Evolutionary conservation across 2,113 vertebrate genomes (phyloP).

Genomic region (Alligator sinensis): DNA sequence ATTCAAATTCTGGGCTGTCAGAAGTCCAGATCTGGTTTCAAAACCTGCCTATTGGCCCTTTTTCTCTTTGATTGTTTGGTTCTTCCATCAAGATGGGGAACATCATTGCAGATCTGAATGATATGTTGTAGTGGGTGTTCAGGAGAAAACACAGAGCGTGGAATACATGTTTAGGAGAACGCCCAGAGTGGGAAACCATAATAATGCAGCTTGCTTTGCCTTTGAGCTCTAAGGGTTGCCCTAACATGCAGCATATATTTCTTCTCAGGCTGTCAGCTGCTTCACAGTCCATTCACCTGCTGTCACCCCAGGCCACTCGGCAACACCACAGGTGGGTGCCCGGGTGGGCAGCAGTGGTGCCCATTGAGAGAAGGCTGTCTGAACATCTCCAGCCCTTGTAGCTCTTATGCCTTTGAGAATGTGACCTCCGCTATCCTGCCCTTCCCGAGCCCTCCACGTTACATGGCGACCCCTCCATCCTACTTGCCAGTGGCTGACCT

Average conservation of each 20-base stretch:
- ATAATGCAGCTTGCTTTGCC: not conserved
- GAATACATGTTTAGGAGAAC: not conserved
- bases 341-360: constrained; percentile 81
- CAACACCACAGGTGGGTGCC: constrained; percentile 84
- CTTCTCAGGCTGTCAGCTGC: constrained; percentile 76
- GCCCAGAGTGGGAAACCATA: not conserved
- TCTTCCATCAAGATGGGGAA: not conserved
- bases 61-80: not conserved
- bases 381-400: constrained; percentile 76
- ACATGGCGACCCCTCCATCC: constrained; percentile 68
- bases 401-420: constrained; percentile 66
- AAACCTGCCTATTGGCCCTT: not conserved
- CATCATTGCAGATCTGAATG: not conserved
- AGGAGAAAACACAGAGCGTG: too few relatives aligned
- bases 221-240: not conserved
- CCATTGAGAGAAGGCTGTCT: constrained; percentile 79
- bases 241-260: not conserved
- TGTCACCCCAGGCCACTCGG: constrained; percentile 78
- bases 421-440: not conserved
- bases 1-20: not conserved
- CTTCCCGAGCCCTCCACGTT: constrained; percentile 75
- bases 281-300: constrained; percentile 81
- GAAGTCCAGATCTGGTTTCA: not conserved
- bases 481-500: constrained; percentile 82
- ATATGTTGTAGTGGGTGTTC: not conserved